These are phyloP conservation scores for Triplophysa bombifrons DNA, from an alignment of 2,797 vertebrate genomes.

Conservation along the genomic window DNA sequence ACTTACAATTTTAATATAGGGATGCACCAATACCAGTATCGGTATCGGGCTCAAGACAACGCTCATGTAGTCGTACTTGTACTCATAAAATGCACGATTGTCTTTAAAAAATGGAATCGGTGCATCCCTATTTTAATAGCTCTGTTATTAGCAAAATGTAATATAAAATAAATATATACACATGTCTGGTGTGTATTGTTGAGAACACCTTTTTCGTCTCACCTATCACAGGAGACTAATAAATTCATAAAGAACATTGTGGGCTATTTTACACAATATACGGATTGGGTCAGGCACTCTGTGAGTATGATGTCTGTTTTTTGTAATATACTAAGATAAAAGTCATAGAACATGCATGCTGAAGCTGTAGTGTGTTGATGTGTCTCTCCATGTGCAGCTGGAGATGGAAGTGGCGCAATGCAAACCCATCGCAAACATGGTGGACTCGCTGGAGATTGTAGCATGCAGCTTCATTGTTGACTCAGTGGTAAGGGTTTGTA, in stretches of 20 bases:
- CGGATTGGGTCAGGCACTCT: conserved; percentile 84
- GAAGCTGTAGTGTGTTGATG: conserved; percentile 11
- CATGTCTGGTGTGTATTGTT: too few relatives aligned
- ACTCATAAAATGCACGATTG: too few relatives aligned
- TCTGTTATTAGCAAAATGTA: not conserved
- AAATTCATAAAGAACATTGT: conserved; percentile 79
- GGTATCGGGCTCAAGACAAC: too few relatives aligned
- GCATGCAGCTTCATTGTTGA: conserved; percentile 87
- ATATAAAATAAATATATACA: too few relatives aligned
- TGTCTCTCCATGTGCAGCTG: conserved; percentile 74
- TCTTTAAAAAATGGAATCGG: too few relatives aligned
- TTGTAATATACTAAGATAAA: not conserved
- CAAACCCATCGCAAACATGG: conserved; percentile 89
- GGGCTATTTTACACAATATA: conserved; percentile 88
- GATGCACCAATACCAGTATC: too few relatives aligned
- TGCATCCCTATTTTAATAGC: not conserved
- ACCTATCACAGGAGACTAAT: conserved; percentile 80
- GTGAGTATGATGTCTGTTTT: conserved; percentile 76
- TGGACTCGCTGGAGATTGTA: conserved; percentile 88
- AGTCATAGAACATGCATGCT: not conserved
- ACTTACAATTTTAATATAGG: too few relatives aligned
- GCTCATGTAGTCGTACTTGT: too few relatives aligned
- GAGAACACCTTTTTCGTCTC: conserved; percentile 1
- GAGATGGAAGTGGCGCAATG: conserved; percentile 86
- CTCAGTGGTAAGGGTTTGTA: conserved; percentile 85